Conservation (phyloP, 2,797 vertebrate species). For the Micromesistius poutassou region DNA sequence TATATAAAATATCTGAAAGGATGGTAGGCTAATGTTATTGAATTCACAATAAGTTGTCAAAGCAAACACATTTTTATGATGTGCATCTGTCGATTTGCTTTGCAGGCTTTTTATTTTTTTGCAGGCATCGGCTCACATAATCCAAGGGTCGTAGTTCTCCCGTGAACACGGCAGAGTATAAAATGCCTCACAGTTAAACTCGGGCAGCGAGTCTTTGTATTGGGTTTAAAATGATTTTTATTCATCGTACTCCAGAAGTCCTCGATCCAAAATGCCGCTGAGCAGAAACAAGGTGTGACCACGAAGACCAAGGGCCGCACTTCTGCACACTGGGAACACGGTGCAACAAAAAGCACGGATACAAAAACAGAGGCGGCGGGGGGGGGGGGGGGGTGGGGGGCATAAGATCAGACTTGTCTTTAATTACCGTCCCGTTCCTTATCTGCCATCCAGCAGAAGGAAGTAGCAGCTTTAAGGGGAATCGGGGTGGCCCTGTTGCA, state of each 20-base stretch:
- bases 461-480: constrained; percentile 47
- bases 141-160: background rate
- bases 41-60: background rate
- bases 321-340: constrained; percentile 36
- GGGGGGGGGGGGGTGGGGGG: constrained; percentile 7
- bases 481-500: constrained; percentile 48
- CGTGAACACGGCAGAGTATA: background rate
- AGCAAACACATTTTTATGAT: background rate
- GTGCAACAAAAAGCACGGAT: background rate
- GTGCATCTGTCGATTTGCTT: background rate
- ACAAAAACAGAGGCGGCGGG: constrained; percentile 47
- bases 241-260: background rate
- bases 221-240: background rate
- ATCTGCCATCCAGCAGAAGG: constrained; percentile 10
- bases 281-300: constrained; percentile 35
- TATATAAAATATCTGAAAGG: background rate
- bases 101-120: background rate
- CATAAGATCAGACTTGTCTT: constrained; percentile 5
- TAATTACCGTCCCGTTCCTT: constrained; percentile 11
- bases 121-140: background rate
- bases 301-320: constrained; percentile 22
- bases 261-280: constrained; percentile 22
- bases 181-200: background rate
- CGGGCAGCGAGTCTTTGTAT: background rate
- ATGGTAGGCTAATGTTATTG: background rate